Base-by-base conservation (phyloP, 2,113 vertebrate genomes). In the Penelope pileata region DNA sequence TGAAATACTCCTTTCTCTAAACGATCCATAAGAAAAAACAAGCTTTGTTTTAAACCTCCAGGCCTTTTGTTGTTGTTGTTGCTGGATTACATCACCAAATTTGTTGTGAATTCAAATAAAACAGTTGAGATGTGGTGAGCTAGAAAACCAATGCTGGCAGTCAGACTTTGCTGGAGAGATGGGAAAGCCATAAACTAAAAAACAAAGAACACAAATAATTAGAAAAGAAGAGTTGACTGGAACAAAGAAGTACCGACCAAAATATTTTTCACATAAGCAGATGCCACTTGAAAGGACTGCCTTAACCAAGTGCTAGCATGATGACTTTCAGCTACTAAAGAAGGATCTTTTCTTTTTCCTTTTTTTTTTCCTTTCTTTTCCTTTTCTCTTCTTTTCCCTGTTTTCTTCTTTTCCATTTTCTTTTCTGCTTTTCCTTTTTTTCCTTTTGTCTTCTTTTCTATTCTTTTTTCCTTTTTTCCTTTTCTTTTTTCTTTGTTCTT, bases 51-150 rank as follows among this genome's bases (percentile, higher is more conserved):
- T 54, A 22, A 40, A 59, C 63, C 32, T 78, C 26, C 47, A 79
- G 34, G 62, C 30, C 22, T 78, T 30, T 88, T 86, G n/a, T n/a
- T n/a, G n/a, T n/a, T n/a, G n/a, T n/a, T n/a, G n/a, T 42, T 93
- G 45, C 50, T 34, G 29, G 32, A 69, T 77, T 84, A 75, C 0
- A 1, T 70, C 67, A 74, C 21, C 21, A 66, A 12, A 8, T 56
- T 82, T 74, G 27, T n/a, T 87, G 26, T 77, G 90, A 78, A 84
- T 72, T 87, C 50, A 87, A 94, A 51, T 56, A 68, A 84, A 86
- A 63, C 12, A 27, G 43, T 26, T 45, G 50, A 77, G 24, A 66
- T 54, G 23, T 24, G 32, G 29, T 21, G 22, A 83, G 53, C 11
- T 53, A 82, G 16, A 85, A 76, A 60, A 66, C 1, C 11, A 59